phyloP scores from a whole-genome alignment of 1,140 invertebrate genomes.

The Eupristina koningsbergeri region DNA sequence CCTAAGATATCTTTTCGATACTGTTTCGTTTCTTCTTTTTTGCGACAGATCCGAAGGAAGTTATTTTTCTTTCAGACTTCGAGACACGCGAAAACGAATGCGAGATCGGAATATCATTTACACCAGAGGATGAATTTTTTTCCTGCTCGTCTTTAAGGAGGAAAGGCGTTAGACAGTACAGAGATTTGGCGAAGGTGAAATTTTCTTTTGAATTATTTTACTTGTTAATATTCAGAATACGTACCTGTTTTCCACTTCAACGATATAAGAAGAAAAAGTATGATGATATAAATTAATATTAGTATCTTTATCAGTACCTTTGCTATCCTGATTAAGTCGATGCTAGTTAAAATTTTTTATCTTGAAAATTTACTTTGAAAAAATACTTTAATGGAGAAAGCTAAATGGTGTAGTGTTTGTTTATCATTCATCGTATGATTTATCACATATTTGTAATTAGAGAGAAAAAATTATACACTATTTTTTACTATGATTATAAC shows the following conservation, averaged over 20 bases:
- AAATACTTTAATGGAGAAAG: background rate
- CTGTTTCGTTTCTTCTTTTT: background rate
- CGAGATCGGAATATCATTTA: conserved; percentile 52
- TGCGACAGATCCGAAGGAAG: conserved; percentile 1
- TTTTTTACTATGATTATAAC: too few relatives aligned
- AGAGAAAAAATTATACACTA: too few relatives aligned
- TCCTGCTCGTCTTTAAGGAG: background rate
- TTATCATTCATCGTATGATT: too few relatives aligned
- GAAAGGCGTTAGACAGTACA: conserved; percentile 1
- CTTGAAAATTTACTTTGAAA: background rate
- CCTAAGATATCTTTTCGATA: background rate
- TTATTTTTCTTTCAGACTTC: conserved; percentile 31
- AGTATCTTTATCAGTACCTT: conserved; percentile 40
- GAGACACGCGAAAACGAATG: conserved; percentile 22
- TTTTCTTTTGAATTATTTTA: conserved; percentile 44
- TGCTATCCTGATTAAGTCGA: conserved; percentile 40
- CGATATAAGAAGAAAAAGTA: conserved; percentile 27
- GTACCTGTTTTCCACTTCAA: background rate
- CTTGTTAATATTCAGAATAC: conserved; percentile 41
- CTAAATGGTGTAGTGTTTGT: too few relatives aligned
- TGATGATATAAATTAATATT: conserved; percentile 48
- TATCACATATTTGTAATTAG: too few relatives aligned
- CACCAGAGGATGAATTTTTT: conserved; percentile 23
- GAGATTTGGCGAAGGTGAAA: conserved; percentile 6
- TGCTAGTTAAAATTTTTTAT: background rate